These are phyloP conservation scores for Drosophila planitibia DNA, from an alignment of 2,888 invertebrate genomes.

Conservation along the genomic window DNA sequence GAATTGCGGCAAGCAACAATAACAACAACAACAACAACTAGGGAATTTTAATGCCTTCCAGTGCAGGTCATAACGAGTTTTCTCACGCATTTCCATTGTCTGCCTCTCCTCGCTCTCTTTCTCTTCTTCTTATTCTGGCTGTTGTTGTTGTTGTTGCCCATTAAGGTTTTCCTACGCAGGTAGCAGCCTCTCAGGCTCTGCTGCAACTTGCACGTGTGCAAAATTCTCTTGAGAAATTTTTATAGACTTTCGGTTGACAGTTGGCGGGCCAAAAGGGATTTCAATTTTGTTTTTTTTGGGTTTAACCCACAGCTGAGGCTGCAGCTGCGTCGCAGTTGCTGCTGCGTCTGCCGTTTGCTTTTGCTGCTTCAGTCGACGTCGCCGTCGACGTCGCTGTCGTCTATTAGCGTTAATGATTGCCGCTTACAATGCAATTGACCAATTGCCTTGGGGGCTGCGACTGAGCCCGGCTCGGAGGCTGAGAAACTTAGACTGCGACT, in stretches of 20 bases:
- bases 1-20: constrained; percentile 48
- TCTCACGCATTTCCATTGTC: constrained; percentile 72
- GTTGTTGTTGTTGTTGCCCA: constrained; percentile 30
- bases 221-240: constrained; percentile 59
- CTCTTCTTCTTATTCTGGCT: neutral
- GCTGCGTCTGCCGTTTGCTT: neutral
- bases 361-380: constrained; percentile 11
- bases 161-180: constrained; percentile 70
- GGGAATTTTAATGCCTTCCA: constrained; percentile 48
- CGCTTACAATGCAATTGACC: constrained; percentile 77
- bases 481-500: neutral
- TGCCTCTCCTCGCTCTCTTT: constrained; percentile 3
- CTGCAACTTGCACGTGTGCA: constrained; percentile 67
- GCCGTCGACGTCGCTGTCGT: constrained; percentile 34
- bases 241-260: constrained; percentile 31
- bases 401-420: constrained; percentile 79
- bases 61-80: constrained; percentile 60
- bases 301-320: constrained; percentile 42
- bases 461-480: no score
- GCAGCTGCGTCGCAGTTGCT: constrained; percentile 44
- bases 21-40: constrained; percentile 20
- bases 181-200: constrained; percentile 51
- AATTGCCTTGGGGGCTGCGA: constrained; percentile 60
- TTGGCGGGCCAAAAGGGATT: constrained; percentile 31
- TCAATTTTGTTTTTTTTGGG: constrained; percentile 20